These are phyloP conservation scores for Sylvia atricapilla DNA, from an alignment of 2,113 vertebrate species.

Conservation along the genomic window DNA sequence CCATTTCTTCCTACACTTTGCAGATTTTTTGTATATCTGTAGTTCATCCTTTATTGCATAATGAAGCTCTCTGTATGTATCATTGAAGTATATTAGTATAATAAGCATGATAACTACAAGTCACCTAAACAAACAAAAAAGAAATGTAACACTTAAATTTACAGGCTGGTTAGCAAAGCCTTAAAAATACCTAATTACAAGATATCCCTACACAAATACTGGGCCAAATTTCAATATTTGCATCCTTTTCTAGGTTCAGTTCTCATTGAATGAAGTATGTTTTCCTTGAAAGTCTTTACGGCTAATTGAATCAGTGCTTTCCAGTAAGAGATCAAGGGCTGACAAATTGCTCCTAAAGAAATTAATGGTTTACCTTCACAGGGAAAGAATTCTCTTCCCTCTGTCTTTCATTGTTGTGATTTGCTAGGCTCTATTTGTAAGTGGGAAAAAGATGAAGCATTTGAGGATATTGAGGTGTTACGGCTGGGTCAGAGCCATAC, in stretches of 20 bases:
- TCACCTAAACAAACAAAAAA: background rate
- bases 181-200: background rate
- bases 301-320: background rate
- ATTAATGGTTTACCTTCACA: background rate
- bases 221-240: background rate
- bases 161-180: background rate
- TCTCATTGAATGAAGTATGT: background rate
- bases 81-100: background rate
- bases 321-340: background rate
- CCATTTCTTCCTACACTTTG: background rate
- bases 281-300: background rate
- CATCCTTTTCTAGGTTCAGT: background rate
- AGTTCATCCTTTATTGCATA: background rate
- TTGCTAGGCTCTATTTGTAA: background rate
- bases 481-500: background rate
- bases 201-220: background rate
- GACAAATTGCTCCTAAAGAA: background rate
- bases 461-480: background rate
- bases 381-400: background rate
- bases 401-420: background rate
- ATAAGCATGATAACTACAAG: background rate
- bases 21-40: background rate
- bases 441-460: background rate
- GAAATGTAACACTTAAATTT: background rate
- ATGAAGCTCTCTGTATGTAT: background rate